phyloP scores from a whole-genome alignment of 2,113 vertebrate species.

The Pedetes capensis region DNA sequence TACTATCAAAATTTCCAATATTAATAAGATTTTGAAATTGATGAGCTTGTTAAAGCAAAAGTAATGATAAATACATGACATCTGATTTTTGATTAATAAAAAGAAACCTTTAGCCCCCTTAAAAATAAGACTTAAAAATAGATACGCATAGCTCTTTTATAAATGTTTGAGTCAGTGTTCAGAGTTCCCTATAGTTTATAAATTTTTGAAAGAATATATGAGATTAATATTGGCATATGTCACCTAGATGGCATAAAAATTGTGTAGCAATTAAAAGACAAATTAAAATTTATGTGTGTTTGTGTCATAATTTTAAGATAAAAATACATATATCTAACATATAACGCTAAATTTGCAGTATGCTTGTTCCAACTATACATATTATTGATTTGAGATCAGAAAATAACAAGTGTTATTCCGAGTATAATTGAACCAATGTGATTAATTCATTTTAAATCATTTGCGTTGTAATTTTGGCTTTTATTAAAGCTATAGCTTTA shows the following conservation, averaged over 20 bases:
- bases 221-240: not conserved
- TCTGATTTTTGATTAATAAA: not conserved
- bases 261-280: not conserved
- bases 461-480: not conserved
- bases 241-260: not conserved
- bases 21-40: conserved; percentile 19
- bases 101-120: not conserved
- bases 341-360: not conserved
- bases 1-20: not conserved
- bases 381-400: not conserved
- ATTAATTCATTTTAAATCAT: not conserved
- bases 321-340: not conserved
- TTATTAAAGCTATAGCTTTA: not conserved
- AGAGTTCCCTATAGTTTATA: not conserved
- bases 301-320: not conserved
- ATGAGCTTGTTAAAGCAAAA: not conserved
- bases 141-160: not conserved
- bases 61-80: not conserved
- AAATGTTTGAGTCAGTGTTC: not conserved
- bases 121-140: not conserved
- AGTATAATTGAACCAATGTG: not conserved
- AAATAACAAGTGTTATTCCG: not conserved
- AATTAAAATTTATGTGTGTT: not conserved
- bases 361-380: not conserved
- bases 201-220: not conserved